These are phyloP conservation scores for Lycodopsis pacificus DNA, from an alignment of 2,797 vertebrate genomes.

Conservation along the genomic window DNA sequence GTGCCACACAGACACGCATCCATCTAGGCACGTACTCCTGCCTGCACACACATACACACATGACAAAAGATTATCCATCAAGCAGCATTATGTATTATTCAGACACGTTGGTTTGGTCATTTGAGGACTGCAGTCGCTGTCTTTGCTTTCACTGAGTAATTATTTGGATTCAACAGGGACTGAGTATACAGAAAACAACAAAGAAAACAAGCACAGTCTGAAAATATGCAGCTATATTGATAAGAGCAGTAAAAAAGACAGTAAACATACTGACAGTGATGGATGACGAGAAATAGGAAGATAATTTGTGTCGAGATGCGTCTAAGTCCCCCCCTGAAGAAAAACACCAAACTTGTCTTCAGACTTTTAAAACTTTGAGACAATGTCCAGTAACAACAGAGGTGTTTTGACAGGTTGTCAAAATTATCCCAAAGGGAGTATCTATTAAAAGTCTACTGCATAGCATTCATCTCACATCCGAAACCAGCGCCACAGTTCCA, in stretches of 20 bases:
- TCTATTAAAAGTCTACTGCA: constrained; percentile 67
- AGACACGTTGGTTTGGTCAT: constrained; percentile 11
- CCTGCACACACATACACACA: background rate
- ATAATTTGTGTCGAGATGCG: constrained; percentile 24
- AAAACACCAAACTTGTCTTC: constrained; percentile 33
- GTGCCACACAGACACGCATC: background rate
- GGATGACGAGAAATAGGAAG: constrained; percentile 17
- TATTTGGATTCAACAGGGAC: background rate
- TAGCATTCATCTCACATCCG: constrained; percentile 54
- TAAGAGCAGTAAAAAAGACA: constrained; percentile 43
- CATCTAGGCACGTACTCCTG: background rate
- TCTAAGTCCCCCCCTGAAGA: constrained; percentile 33
- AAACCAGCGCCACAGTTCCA: constrained; percentile 30
- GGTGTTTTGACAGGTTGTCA: constrained; percentile 74
- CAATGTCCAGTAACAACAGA: constrained; percentile 60
- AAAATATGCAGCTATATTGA: constrained; percentile 35
- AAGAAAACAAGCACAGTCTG: constrained; percentile 19
- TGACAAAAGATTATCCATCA: background rate
- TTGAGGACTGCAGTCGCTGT: constrained; percentile 5
- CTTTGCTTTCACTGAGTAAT: constrained; percentile 20
- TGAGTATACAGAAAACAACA: constrained; percentile 26
- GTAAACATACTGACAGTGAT: constrained; percentile 48
- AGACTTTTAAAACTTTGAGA: constrained; percentile 55
- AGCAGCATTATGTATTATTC: constrained; percentile 6
- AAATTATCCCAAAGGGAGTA: constrained; percentile 62